These are phyloP conservation scores for Chalcosyrphus nemorum DNA, from an alignment of 2,888 invertebrate genomes.

Conservation along the genomic window DNA sequence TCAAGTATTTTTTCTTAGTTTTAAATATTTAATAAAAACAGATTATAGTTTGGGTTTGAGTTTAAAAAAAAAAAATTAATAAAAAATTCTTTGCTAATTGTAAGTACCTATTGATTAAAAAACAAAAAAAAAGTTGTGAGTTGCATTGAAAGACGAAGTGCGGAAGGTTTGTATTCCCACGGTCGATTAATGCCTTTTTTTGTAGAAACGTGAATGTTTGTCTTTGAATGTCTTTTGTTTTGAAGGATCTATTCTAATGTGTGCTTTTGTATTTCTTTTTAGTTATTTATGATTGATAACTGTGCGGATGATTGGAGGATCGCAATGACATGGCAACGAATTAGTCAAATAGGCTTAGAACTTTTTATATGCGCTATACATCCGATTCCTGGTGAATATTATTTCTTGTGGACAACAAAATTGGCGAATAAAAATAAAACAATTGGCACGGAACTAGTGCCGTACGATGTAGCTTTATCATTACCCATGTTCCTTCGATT, in stretches of 20 bases:
- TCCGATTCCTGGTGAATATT: slow-evolving; percentile 98
- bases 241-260: slow-evolving; percentile 76
- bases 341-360: slow-evolving; percentile 95
- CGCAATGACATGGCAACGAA: slow-evolving; percentile 99
- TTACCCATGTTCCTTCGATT: slow-evolving; percentile 99
- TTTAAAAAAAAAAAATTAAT: not conserved
- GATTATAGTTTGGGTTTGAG: slow-evolving; percentile 22
- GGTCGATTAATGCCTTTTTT: slow-evolving; percentile 35
- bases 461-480: slow-evolving; percentile 98
- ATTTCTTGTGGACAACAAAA: slow-evolving; percentile 98
- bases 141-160: slow-evolving; percentile 29
- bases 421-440: slow-evolving; percentile 93
- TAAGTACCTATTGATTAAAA: slow-evolving; percentile 53
- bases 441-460: slow-evolving; percentile 88
- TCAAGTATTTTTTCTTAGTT: slow-evolving; percentile 44
- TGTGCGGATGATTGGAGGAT: slow-evolving; percentile 99
- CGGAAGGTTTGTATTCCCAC: slow-evolving; percentile 31
- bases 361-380: slow-evolving; percentile 98
- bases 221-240: slow-evolving; percentile 57
- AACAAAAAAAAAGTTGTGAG: slow-evolving; percentile 12
- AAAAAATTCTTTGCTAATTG: slow-evolving; percentile 37
- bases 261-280: slow-evolving; percentile 77
- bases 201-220: slow-evolving; percentile 72
- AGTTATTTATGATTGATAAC: slow-evolving; percentile 99
- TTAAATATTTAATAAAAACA: not conserved